Percentiles rank a stretch among this genome's conserved stretches.
Conservation (phyloP, 2,888 invertebrate genomes). For the Deilephila elpenor region DNA sequence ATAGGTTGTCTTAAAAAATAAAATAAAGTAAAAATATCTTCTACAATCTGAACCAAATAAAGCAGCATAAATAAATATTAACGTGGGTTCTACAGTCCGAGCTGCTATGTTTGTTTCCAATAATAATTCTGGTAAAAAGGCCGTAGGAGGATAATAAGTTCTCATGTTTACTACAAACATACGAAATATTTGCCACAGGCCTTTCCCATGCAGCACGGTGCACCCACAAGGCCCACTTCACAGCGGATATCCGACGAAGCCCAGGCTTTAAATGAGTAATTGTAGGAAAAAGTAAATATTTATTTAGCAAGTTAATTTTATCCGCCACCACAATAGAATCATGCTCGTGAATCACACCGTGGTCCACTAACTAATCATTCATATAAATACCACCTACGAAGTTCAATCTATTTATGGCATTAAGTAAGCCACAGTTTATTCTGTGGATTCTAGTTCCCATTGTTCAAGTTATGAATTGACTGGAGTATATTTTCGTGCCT, state of each 20-base stretch:
- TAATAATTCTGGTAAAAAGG: no score
- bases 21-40: no score
- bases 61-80: no score
- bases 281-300: slow-evolving; percentile 21
- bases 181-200: background rate
- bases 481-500: background rate
- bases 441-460: background rate
- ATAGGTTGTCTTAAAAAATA: no score
- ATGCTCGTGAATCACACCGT: slow-evolving; percentile 31
- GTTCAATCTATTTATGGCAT: slow-evolving; percentile 51
- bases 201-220: background rate
- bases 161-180: no score
- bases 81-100: no score
- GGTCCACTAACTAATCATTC: slow-evolving; percentile 52
- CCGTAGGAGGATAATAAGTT: no score
- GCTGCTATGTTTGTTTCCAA: no score
- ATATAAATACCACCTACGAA: slow-evolving; percentile 59
- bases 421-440: slow-evolving; percentile 33
- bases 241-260: slow-evolving; percentile 15
- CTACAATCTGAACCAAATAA: no score
- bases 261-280: slow-evolving; percentile 1
- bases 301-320: slow-evolving; percentile 18
- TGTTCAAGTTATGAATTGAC: background rate
- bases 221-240: no score
- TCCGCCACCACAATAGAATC: slow-evolving; percentile 27